Conservation (phyloP, 2,797 vertebrate species). For the Pantherophis alleghaniensis region DNA sequence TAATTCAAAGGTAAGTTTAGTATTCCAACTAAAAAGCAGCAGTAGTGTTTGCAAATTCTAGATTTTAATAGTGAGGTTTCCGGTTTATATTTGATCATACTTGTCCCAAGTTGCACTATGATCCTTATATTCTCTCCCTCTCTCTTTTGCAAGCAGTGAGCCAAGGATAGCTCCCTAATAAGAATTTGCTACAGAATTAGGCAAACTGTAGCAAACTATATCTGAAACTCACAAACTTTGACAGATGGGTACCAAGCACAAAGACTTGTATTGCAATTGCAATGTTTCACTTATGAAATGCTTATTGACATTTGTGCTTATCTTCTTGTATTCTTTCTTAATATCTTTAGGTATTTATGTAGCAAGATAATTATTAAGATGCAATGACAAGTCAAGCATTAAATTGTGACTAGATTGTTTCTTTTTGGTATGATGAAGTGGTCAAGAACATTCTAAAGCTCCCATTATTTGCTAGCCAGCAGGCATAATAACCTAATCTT, state of each 20-base stretch:
- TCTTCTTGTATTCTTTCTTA: conserved; percentile 29
- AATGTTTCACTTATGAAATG: background rate
- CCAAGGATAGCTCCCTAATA: background rate
- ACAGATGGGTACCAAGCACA: background rate
- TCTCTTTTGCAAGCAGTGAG: background rate
- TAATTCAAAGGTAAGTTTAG: background rate
- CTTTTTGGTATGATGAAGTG: conserved; percentile 54
- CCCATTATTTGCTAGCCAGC: conserved; percentile 54
- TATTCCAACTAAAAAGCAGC: background rate
- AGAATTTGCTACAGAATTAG: background rate
- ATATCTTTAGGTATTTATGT: conserved; percentile 1
- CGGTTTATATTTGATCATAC: background rate
- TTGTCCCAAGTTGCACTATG: background rate
- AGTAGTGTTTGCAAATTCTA: background rate
- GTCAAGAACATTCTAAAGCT: conserved; percentile 52
- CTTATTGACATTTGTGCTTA: conserved; percentile 39
- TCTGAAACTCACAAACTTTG: background rate
- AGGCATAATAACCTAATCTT: conserved; percentile 58
- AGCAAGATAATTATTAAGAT: conserved; percentile 45
- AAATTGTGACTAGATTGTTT: conserved; percentile 55
- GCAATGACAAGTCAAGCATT: conserved; percentile 53
- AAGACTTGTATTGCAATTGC: background rate
- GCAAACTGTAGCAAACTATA: background rate
- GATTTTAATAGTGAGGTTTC: background rate
- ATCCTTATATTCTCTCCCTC: background rate